Base-by-base conservation (phyloP, 2,888 invertebrate species). In the Ctenicera cuprea region DNA sequence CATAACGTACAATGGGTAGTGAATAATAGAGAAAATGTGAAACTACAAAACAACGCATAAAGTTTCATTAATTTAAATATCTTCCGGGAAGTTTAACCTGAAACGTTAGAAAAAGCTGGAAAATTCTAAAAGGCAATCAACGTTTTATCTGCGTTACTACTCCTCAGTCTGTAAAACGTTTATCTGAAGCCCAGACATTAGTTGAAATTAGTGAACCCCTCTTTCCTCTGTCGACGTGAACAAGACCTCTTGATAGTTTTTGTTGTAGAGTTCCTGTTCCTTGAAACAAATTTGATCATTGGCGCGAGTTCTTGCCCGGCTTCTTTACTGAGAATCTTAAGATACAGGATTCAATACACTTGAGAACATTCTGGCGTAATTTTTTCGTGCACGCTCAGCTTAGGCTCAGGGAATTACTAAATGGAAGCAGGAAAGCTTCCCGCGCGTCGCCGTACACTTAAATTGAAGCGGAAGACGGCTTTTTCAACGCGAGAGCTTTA, bases 401-500 rank as follows among this genome's bases (percentile, higher is more conserved):
- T 57, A 65, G 66, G 66, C 20, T 52, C 45, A 43, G 50, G 12
- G 72, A 66, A 59, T 69, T 68, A 63, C 59, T 63, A 69, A 73
- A 63, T 69, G 69, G 72, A 64, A 64, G 69, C 11, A 63, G 63
- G 64, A 59, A 61, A 62, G 63, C 70, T 63, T 61, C 18, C 45
- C 59, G 45, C 59, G 45, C 64, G 54, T 65, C 65, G 48, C 18
- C 62, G 68, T 70, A 59, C 68, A 52, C 63, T 57, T 75, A 75
- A 68, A 71, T 64, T 65, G 62, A 57, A 64, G 64, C 63, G 71
- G 67, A 72, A 75, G 59, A 72, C 63, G 67, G 71, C 63, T 68
- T 72, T 75, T 75, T 75, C 75, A 68, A 61, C 71, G 71, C 45
- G 59, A 68, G 67, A 72, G 75, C 75, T 75, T 80, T 79, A 74